Evolutionary conservation across 1,140 invertebrate species (phyloP).

Genomic region (Rhagoletis pomonella): DNA sequence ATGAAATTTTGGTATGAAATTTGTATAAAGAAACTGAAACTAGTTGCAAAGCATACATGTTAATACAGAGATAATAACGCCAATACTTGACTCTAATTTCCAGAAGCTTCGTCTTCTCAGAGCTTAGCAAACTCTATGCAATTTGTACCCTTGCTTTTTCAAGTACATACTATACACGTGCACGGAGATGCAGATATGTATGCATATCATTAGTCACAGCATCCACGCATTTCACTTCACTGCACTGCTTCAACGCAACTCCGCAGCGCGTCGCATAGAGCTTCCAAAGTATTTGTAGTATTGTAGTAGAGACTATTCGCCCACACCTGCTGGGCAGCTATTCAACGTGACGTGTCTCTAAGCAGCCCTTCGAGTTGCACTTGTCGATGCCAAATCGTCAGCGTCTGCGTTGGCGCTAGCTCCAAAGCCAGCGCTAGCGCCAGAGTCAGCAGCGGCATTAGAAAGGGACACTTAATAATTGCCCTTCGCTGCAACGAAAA

Average conservation of each 20-base stretch:
- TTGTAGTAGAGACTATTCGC: too few relatives aligned
- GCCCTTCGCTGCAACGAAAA: neutral
- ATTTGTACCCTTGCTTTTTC: too few relatives aligned
- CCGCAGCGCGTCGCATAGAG: neutral
- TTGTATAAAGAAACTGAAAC: too few relatives aligned
- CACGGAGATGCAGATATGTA: neutral
- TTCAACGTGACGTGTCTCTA: neutral
- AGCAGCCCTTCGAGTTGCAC: neutral
- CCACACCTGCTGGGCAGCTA: neutral
- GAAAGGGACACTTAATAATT: conserved; percentile 18
- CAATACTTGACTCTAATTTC: too few relatives aligned
- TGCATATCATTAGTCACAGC: neutral
- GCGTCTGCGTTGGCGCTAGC: neutral
- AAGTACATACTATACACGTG: too few relatives aligned
- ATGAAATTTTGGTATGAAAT: too few relatives aligned
- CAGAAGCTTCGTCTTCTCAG: too few relatives aligned
- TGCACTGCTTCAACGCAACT: neutral
- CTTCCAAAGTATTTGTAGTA: neutral
- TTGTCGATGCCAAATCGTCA: neutral
- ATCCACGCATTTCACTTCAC: neutral
- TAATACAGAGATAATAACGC: too few relatives aligned
- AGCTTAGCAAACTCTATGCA: too few relatives aligned
- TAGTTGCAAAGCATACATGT: too few relatives aligned
- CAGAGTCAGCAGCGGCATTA: neutral
- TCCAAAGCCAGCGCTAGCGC: neutral